Percentiles rank a stretch among this genome's conserved stretches.
Conservation (phyloP, 2,113 vertebrate genomes). For the Beaufortia kweichowensis region DNA sequence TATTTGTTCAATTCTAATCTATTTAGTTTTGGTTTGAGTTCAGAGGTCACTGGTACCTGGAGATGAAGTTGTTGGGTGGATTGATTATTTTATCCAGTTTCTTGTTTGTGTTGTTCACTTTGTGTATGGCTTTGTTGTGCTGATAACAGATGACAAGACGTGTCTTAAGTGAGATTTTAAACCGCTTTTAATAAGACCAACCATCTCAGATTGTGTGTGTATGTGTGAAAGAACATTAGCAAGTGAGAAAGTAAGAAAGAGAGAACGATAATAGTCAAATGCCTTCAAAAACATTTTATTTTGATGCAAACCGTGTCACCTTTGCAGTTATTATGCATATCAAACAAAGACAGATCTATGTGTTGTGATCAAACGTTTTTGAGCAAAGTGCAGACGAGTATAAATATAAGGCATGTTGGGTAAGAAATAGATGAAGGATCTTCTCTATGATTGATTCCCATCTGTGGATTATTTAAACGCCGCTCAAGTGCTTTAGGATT, state of each 20-base stretch:
- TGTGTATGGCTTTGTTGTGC: neutral
- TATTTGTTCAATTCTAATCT: neutral
- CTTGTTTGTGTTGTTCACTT: neutral
- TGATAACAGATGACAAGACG: constrained; percentile 23
- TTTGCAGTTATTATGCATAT: neutral
- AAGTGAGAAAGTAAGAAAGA: neutral
- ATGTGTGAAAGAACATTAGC: neutral
- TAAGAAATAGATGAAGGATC: constrained; percentile 17
- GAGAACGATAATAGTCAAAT: neutral
- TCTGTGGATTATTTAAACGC: constrained; percentile 29
- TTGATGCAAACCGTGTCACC: neutral
- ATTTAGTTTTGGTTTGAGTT: constrained; percentile 20
- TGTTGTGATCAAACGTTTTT: neutral
- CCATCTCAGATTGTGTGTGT: neutral
- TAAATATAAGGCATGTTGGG: neutral
- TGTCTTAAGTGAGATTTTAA: constrained; percentile 33
- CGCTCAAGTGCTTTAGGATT: constrained; percentile 27
- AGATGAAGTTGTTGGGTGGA: constrained; percentile 2
- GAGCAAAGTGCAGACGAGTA: neutral
- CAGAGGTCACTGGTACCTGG: neutral
- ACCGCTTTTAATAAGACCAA: constrained; percentile 22
- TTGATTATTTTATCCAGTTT: neutral
- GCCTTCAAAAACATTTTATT: constrained; percentile 9
- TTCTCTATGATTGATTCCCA: constrained; percentile 35
- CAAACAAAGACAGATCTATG: no score